phyloP scores from a whole-genome alignment of 2,113 vertebrate species.

The Antennarius striatus region DNA sequence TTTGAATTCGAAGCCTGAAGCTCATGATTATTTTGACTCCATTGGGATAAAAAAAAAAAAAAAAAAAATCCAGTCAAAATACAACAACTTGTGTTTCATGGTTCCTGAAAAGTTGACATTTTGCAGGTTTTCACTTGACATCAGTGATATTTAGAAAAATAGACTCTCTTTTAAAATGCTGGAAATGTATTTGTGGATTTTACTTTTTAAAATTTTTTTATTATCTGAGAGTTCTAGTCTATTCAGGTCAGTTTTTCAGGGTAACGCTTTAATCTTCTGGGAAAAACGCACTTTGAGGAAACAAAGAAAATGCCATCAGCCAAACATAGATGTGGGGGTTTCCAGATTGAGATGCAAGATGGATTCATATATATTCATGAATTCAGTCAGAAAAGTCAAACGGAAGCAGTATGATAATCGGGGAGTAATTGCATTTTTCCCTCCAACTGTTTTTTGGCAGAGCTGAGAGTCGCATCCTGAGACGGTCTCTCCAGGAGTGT shows the following conservation, averaged over 20 bases:
- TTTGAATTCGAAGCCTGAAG: neutral
- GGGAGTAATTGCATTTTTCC: slow-evolving; percentile 74
- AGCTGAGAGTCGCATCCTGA: slow-evolving; percentile 52
- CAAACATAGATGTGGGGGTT: slow-evolving; percentile 48
- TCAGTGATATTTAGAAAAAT: slow-evolving; percentile 31
- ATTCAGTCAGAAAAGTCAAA: slow-evolving; percentile 77
- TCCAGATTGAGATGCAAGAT: slow-evolving; percentile 75
- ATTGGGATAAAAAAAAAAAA: neutral
- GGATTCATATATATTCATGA: slow-evolving; percentile 80
- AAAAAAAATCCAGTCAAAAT: neutral
- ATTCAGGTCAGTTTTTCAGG: slow-evolving; percentile 14
- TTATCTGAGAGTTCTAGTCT: neutral
- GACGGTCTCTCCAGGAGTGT: slow-evolving; percentile 19
- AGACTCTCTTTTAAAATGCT: slow-evolving; percentile 15
- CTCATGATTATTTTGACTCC: neutral
- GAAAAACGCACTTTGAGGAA: slow-evolving; percentile 52
- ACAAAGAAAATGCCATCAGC: slow-evolving; percentile 68
- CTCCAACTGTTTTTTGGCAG: slow-evolving; percentile 68
- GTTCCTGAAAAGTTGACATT: slow-evolving; percentile 19
- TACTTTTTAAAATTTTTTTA: neutral
- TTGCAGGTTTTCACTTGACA: slow-evolving; percentile 46
- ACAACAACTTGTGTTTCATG: slow-evolving; percentile 11
- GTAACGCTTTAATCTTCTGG: slow-evolving; percentile 44
- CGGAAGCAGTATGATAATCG: slow-evolving; percentile 79
- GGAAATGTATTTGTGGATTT: slow-evolving; percentile 1